phyloP scores from a whole-genome alignment of 2,888 invertebrate genomes.

The Netelia virgata region DNA sequence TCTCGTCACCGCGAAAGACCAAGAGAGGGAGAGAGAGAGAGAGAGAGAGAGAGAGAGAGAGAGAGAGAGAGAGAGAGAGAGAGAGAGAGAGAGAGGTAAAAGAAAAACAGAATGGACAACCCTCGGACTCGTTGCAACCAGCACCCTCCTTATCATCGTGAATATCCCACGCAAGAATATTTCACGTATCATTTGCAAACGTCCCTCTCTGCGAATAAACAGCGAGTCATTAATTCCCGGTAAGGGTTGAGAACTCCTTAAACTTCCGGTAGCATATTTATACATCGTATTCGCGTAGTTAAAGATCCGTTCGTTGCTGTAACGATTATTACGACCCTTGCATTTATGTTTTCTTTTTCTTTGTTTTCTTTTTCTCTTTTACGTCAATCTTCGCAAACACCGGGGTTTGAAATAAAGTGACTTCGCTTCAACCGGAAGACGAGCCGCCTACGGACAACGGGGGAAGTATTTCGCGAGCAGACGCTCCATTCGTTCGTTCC shows the following conservation, averaged over 20 bases:
- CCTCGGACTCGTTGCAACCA: slow-evolving; percentile 10
- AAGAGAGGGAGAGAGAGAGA: not conserved
- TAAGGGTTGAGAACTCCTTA: slow-evolving; percentile 24
- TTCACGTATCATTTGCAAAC: not conserved
- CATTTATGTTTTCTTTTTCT: not conserved
- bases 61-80: too few species aligned
- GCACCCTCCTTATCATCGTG: slow-evolving; percentile 2
- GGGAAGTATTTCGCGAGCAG: slow-evolving; percentile 19
- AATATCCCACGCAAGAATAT: slow-evolving; percentile 24
- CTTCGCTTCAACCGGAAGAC: slow-evolving; percentile 10
- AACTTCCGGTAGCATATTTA: slow-evolving; percentile 35
- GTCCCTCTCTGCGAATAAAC: slow-evolving; percentile 26
- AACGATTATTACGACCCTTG: slow-evolving; percentile 42
- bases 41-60: too few species aligned
- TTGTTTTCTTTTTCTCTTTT: not conserved
- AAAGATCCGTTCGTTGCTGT: slow-evolving; percentile 12
- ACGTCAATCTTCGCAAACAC: not conserved
- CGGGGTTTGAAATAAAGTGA: slow-evolving; percentile 34
- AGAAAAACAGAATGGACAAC: not conserved
- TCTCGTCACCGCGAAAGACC: not conserved
- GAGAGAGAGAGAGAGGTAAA: not conserved
- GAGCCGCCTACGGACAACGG: not conserved
- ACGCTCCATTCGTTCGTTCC: slow-evolving; percentile 23
- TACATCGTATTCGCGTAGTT: not conserved
- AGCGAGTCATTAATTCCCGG: slow-evolving; percentile 56